Conservation (phyloP, 2,888 invertebrate species). For the Empis stercorea region DNA sequence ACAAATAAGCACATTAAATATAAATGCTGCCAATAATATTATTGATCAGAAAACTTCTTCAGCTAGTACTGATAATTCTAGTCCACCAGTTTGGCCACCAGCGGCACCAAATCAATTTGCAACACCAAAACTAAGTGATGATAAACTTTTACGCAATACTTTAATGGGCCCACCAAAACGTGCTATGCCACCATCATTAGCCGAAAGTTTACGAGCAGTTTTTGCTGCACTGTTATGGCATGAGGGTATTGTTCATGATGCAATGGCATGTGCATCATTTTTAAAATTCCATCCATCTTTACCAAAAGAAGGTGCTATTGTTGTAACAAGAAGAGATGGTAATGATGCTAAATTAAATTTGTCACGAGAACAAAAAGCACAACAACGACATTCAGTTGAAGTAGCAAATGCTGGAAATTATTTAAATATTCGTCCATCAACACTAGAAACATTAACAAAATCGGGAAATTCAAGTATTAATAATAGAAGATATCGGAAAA, state of each 20-base stretch:
- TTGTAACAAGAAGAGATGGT: constrained; percentile 49
- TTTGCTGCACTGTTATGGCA: constrained; percentile 97
- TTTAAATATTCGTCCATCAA: constrained; percentile 64
- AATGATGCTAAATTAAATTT: constrained; percentile 26
- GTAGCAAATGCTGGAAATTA: constrained; percentile 61
- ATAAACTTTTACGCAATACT: not conserved
- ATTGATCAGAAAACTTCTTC: constrained; percentile 14
- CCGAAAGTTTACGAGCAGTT: constrained; percentile 83
- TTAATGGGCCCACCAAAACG: constrained; percentile 46
- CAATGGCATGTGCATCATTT: constrained; percentile 95
- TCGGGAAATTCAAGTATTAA: constrained; percentile 69
- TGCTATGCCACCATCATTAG: constrained; percentile 83
- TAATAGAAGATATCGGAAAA: constrained; percentile 48
- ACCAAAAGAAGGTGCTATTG: constrained; percentile 65
- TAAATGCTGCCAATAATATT: constrained; percentile 18
- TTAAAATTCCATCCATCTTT: constrained; percentile 83
- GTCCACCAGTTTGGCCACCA: constrained; percentile 22
- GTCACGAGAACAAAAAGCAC: constrained; percentile 45
- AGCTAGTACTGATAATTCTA: constrained; percentile 24
- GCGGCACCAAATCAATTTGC: constrained; percentile 8
- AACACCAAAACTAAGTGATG: constrained; percentile 1
- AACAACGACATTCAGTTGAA: constrained; percentile 80
- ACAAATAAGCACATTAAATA: constrained; percentile 26
- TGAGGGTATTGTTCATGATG: constrained; percentile 92
- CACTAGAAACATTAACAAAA: constrained; percentile 60